Conservation (phyloP, 1,140 invertebrate species). For the Drosophila sproati region DNA sequence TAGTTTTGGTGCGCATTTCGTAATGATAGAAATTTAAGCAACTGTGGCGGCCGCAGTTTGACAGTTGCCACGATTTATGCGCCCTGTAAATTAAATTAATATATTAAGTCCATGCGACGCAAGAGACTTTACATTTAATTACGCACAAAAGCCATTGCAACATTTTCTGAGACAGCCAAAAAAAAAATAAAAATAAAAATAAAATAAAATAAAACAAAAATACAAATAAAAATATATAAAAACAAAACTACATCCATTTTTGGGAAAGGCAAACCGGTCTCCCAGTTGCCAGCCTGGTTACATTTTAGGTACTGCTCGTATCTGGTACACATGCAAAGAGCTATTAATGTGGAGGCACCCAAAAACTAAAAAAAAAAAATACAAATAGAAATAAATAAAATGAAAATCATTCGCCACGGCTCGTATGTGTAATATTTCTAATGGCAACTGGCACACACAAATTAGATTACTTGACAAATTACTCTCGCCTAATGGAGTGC, state of each 20-base stretch:
- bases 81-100: constrained; percentile 61
- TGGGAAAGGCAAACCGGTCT: constrained; percentile 79
- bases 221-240: constrained; percentile 18
- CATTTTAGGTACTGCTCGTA: constrained; percentile 62
- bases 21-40: constrained; percentile 66
- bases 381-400: not conserved
- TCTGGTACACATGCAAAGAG: not conserved
- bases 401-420: not conserved
- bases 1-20: constrained; percentile 58
- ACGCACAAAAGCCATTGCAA: constrained; percentile 75
- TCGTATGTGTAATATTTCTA: constrained; percentile 52
- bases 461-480: constrained; percentile 41
- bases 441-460: constrained; percentile 25
- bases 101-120: constrained; percentile 54
- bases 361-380: not conserved
- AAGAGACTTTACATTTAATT: constrained; percentile 70
- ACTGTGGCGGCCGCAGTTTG: constrained; percentile 43
- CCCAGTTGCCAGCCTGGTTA: constrained; percentile 56
- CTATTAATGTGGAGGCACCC: constrained; percentile 3
- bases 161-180: constrained; percentile 43
- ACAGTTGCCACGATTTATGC: constrained; percentile 74
- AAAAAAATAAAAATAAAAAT: constrained; percentile 8
- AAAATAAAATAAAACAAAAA: constrained; percentile 15
- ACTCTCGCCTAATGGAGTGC: constrained; percentile 1
- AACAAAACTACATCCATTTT: constrained; percentile 48